phyloP scores from a whole-genome alignment of 2,888 invertebrate species.

The Cotesia congregata region DNA sequence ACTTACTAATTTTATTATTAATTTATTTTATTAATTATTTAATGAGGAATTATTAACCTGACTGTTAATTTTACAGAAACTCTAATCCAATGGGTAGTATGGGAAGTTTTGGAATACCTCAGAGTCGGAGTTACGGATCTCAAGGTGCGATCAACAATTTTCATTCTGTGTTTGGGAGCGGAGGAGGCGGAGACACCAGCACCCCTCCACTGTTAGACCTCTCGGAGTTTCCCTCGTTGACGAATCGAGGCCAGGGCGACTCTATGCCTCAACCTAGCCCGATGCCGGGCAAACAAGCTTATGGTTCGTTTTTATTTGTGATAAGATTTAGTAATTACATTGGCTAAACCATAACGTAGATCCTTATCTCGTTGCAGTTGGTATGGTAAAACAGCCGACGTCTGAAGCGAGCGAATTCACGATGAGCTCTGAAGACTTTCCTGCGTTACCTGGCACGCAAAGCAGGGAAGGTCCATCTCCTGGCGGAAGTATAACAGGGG shows the following conservation, averaged over 20 bases:
- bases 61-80: slow-evolving; percentile 67
- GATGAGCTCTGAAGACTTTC: slow-evolving; percentile 99
- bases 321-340: slow-evolving; percentile 71
- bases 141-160: slow-evolving; percentile 74
- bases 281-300: slow-evolving; percentile 93
- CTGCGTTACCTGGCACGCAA: slow-evolving; percentile 96
- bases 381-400: slow-evolving; percentile 95
- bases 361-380: slow-evolving; percentile 74
- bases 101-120: slow-evolving; percentile 78
- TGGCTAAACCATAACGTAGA: slow-evolving; percentile 30
- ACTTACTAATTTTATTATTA: not conserved
- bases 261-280: slow-evolving; percentile 85
- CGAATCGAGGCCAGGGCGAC: slow-evolving; percentile 87
- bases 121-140: slow-evolving; percentile 72
- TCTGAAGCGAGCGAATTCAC: slow-evolving; percentile 94
- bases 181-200: slow-evolving; percentile 78
- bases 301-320: slow-evolving; percentile 83
- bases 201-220: slow-evolving; percentile 91
- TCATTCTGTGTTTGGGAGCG: slow-evolving; percentile 84
- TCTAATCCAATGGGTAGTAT: slow-evolving; percentile 75
- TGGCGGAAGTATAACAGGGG: slow-evolving; percentile 72
- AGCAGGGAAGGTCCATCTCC: slow-evolving; percentile 79
- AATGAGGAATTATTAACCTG: not conserved
- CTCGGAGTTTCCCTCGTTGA: slow-evolving; percentile 93
- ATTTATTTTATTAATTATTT: not conserved